Evolutionary conservation across 2,113 vertebrate genomes (phyloP).

Genomic region (Aramus guarauna): DNA sequence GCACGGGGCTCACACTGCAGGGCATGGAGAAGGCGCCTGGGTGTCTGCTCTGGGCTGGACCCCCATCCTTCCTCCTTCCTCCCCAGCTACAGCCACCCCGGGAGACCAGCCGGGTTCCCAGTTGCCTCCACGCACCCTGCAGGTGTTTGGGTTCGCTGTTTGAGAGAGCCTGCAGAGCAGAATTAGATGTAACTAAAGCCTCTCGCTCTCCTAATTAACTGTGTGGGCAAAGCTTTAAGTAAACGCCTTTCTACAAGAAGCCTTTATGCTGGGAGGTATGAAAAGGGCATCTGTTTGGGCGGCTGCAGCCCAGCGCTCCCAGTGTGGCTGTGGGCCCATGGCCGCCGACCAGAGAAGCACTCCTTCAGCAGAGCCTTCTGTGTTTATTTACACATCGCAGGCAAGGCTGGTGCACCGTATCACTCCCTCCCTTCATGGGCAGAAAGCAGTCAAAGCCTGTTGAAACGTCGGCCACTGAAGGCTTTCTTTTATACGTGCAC

Average conservation of each 20-base stretch:
- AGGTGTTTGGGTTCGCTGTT: background rate
- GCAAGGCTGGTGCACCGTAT: background rate
- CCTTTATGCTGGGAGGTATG: conserved; percentile 16
- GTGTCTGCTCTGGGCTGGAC: background rate
- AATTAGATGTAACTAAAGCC: conserved; percentile 21
- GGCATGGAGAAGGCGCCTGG: background rate
- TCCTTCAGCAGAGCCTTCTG: background rate
- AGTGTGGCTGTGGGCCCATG: rapidly evolving
- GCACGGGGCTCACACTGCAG: rapidly evolving
- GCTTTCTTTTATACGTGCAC: background rate
- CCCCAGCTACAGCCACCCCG: background rate
- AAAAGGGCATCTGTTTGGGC: conserved; percentile 48
- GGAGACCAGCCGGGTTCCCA: background rate
- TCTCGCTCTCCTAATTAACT: conserved; percentile 35
- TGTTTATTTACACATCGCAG: conserved; percentile 41
- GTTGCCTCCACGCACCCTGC: background rate
- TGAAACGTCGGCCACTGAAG: background rate
- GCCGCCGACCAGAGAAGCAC: background rate
- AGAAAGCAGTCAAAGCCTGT: background rate
- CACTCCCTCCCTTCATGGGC: conserved; percentile 26
- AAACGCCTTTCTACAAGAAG: conserved; percentile 19
- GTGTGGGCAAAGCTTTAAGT: background rate
- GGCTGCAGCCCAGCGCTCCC: background rate
- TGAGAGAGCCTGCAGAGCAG: background rate
- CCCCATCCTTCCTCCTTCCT: background rate